Conservation (phyloP, 2,888 invertebrate species). For the Gibbula magus region DNA sequence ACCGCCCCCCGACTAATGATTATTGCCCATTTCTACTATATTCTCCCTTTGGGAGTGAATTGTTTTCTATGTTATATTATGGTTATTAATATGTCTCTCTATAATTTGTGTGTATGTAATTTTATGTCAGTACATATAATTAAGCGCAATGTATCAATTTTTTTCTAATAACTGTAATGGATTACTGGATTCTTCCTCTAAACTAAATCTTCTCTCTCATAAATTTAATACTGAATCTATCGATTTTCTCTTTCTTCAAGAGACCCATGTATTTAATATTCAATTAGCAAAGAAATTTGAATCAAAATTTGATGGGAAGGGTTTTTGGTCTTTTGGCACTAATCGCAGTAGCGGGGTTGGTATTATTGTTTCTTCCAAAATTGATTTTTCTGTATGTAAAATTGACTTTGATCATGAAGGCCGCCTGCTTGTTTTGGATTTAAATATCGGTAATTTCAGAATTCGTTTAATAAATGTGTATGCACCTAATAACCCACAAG, state of each 20-base stretch:
- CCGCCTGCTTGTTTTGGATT: neutral
- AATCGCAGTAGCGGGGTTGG: neutral
- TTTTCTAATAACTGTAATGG: conserved; percentile 9
- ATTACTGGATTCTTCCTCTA: neutral
- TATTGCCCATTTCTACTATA: neutral
- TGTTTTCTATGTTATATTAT: neutral
- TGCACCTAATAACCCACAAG: neutral
- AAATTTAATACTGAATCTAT: conserved; percentile 38
- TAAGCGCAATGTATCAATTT: neutral
- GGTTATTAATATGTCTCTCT: neutral
- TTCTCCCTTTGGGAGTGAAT: neutral
- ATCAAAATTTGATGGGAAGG: neutral
- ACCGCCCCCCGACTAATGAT: neutral
- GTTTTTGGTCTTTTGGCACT: conserved; percentile 8
- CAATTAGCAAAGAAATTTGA: neutral
- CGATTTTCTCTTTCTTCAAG: conserved; percentile 20
- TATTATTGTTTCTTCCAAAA: neutral
- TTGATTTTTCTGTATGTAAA: neutral
- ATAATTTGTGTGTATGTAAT: neutral
- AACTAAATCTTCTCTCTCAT: conserved; percentile 31
- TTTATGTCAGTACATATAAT: neutral
- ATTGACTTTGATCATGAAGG: conserved; percentile 15
- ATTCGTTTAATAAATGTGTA: conserved; percentile 2
- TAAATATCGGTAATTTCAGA: neutral
- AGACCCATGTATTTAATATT: conserved; percentile 7